Conservation (phyloP, 2,888 invertebrate species). For the Scaptomyza reducta region DNA sequence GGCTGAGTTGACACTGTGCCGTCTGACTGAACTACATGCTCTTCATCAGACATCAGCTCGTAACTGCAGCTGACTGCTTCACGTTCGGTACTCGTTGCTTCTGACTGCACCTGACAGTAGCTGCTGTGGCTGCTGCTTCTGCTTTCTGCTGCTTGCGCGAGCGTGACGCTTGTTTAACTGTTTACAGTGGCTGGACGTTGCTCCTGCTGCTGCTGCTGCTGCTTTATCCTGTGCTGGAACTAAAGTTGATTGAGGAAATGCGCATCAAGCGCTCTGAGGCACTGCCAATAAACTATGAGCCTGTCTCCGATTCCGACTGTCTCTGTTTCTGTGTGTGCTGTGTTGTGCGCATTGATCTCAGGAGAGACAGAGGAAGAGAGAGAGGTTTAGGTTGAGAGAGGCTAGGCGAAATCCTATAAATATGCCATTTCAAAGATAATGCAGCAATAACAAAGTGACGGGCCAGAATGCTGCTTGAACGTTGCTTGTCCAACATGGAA, state of each 20-base stretch:
- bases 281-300: slow-evolving; percentile 74
- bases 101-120: slow-evolving; percentile 20
- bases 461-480: slow-evolving; percentile 36
- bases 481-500: slow-evolving; percentile 11
- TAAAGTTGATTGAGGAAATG: slow-evolving; percentile 77
- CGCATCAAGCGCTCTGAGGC: slow-evolving; percentile 74
- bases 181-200: slow-evolving; percentile 58
- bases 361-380: neutral
- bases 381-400: too few species aligned
- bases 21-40: neutral
- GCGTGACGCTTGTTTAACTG: slow-evolving; percentile 65
- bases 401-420: slow-evolving; percentile 75
- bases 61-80: neutral
- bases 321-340: neutral
- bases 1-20: slow-evolving; percentile 4
- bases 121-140: slow-evolving; percentile 10
- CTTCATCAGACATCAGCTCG: neutral
- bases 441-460: slow-evolving; percentile 74
- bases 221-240: slow-evolving; percentile 22
- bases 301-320: slow-evolving; percentile 32
- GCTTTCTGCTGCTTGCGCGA: slow-evolving; percentile 31
- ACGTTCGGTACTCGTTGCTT: slow-evolving; percentile 6
- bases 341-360: slow-evolving; percentile 44
- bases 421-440: slow-evolving; percentile 81
- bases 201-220: slow-evolving; percentile 1